Evolutionary conservation across 2,113 vertebrate genomes (phyloP).

Genomic region (Conger conger): DNA sequence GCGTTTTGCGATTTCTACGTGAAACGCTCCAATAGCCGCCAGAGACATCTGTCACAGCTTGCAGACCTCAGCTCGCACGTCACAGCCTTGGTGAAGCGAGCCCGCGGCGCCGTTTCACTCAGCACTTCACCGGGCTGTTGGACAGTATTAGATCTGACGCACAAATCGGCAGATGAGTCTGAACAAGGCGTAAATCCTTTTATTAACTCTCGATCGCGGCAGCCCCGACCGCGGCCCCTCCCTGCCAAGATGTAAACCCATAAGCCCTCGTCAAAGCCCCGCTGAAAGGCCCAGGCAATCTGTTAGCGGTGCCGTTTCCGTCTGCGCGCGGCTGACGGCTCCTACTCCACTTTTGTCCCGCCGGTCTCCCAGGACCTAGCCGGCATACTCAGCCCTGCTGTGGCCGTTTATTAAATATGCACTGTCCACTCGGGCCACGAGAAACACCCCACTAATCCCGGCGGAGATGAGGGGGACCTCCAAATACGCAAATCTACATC

Average conservation of each 20-base stretch:
- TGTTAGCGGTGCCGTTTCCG: slow-evolving; percentile 70
- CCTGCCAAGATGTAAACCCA: slow-evolving; percentile 50
- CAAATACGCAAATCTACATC: slow-evolving; percentile 91
- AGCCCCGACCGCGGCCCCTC: slow-evolving; percentile 37
- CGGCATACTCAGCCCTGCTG: slow-evolving; percentile 70
- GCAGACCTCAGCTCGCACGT: too few species aligned
- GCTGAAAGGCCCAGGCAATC: slow-evolving; percentile 46
- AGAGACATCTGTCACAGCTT: too few species aligned
- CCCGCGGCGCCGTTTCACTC: too few species aligned
- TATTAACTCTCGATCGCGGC: slow-evolving; percentile 45
- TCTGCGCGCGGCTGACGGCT: slow-evolving; percentile 69
- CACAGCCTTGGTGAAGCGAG: too few species aligned
- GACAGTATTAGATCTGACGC: slow-evolving; percentile 14
- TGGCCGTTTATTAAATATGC: slow-evolving; percentile 87
- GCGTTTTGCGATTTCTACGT: too few species aligned
- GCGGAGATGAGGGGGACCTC: slow-evolving; percentile 79
- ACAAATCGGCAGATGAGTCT: slow-evolving; percentile 36
- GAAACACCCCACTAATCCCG: slow-evolving; percentile 79
- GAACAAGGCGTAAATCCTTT: slow-evolving; percentile 44
- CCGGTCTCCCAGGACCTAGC: slow-evolving; percentile 72
- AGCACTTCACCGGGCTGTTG: slow-evolving; percentile 1
- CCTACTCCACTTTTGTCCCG: slow-evolving; percentile 66
- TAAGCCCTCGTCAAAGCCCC: slow-evolving; percentile 49
- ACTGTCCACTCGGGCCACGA: slow-evolving; percentile 75
- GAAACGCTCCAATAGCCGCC: too few species aligned